These are phyloP conservation scores for Agapetus fuscipes DNA, from an alignment of 2,888 invertebrate species.

Conservation along the genomic window DNA sequence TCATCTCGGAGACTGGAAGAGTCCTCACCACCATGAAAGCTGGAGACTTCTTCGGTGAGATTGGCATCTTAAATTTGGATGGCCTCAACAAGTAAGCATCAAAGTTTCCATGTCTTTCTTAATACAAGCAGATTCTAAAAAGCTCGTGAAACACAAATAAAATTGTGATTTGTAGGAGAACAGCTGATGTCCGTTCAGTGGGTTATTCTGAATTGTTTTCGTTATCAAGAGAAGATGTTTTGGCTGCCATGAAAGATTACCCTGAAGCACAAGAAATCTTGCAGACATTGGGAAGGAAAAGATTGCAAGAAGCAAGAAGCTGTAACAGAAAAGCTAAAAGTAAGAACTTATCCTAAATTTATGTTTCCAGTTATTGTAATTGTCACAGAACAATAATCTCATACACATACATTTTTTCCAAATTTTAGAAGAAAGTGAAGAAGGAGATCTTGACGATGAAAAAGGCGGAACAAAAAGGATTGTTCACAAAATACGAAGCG, in stretches of 20 bases:
- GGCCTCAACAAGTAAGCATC: conserved; percentile 86
- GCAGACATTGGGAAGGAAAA: conserved; percentile 78
- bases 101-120: too few species aligned
- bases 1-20: conserved; percentile 86
- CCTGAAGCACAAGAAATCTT: conserved; percentile 93
- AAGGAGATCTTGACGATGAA: conserved; percentile 41
- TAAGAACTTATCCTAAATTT: conserved; percentile 5
- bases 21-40: conserved; percentile 94
- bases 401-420: neutral
- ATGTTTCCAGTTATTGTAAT: neutral
- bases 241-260: conserved; percentile 93
- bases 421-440: conserved; percentile 36
- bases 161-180: conserved; percentile 67
- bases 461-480: conserved; percentile 64
- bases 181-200: conserved; percentile 91
- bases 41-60: conserved; percentile 96
- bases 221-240: conserved; percentile 84
- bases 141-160: too few species aligned
- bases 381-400: neutral
- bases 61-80: conserved; percentile 91
- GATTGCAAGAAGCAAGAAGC: conserved; percentile 72
- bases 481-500: conserved; percentile 74
- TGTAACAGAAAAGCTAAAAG: conserved; percentile 43
- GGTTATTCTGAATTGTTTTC: conserved; percentile 94
- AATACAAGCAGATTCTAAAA: too few species aligned